phyloP scores from a whole-genome alignment of 2,888 invertebrate genomes.

The Drosophila lutescens region DNA sequence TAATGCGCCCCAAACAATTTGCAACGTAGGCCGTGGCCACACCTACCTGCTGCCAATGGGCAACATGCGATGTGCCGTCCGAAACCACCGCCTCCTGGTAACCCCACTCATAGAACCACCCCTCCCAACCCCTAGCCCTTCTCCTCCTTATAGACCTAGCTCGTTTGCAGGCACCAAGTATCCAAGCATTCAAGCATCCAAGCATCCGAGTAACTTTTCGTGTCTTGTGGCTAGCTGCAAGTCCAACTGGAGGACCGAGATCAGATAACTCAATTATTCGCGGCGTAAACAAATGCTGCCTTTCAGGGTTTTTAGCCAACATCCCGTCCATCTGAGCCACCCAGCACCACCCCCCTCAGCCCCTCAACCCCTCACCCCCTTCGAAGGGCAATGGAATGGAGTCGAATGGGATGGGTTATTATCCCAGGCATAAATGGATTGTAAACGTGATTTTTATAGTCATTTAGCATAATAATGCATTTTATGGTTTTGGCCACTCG shows the following conservation, averaged over 20 bases:
- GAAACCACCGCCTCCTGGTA: conserved; percentile 1
- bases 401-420: conserved; percentile 80
- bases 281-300: conserved; percentile 83
- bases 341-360: neutral
- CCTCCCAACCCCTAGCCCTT: neutral
- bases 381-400: conserved; percentile 19
- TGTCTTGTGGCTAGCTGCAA: conserved; percentile 38
- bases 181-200: conserved; percentile 29
- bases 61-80: conserved; percentile 57
- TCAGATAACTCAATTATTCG: conserved; percentile 84
- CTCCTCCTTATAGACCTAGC: conserved; percentile 30
- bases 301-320: conserved; percentile 68
- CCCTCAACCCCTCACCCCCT: neutral
- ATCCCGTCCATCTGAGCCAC: conserved; percentile 30
- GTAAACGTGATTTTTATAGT: conserved; percentile 84
- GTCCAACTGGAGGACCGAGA: conserved; percentile 52
- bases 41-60: conserved; percentile 71
- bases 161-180: conserved; percentile 49
- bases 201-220: conserved; percentile 35
- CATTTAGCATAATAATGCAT: conserved; percentile 84
- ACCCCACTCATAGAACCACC: neutral
- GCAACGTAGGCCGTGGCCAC: conserved; percentile 71
- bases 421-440: conserved; percentile 83
- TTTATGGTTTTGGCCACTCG: conserved; percentile 74
- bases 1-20: conserved; percentile 75